Evolutionary conservation across 2,888 invertebrate species (phyloP).

Genomic region (Mesochorus sp.): DNA sequence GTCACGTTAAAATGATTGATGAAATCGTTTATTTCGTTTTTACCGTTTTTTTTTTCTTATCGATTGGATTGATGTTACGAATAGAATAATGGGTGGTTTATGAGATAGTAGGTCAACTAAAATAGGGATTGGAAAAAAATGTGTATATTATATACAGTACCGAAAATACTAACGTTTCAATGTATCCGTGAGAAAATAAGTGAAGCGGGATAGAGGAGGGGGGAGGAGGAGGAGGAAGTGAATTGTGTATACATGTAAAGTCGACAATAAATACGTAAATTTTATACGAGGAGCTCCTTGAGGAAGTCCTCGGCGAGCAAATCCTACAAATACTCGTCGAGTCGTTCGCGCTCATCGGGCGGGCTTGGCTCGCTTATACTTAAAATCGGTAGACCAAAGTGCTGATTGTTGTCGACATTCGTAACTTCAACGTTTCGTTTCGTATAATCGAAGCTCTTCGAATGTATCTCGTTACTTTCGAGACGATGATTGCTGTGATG

Average conservation of each 20-base stretch:
- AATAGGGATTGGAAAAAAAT: no score
- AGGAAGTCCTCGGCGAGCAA: slow-evolving; percentile 80
- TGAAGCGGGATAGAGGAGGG: not conserved
- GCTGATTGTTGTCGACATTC: slow-evolving; percentile 83
- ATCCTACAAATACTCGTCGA: slow-evolving; percentile 86
- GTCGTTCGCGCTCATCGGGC: slow-evolving; percentile 86
- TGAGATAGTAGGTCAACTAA: no score
- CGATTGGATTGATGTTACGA: no score
- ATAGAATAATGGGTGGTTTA: no score
- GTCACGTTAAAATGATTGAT: no score
- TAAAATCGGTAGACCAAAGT: slow-evolving; percentile 89
- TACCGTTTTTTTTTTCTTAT: no score
- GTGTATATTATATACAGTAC: no score
- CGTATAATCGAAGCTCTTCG: slow-evolving; percentile 83
- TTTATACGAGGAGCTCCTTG: slow-evolving; percentile 79
- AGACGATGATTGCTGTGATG: slow-evolving; percentile 83
- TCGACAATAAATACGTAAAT: not conserved
- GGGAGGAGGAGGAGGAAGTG: not conserved
- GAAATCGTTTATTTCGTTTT: no score
- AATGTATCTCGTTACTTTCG: slow-evolving; percentile 83
- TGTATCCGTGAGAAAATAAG: no score
- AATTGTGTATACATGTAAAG: no score
- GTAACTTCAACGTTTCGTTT: slow-evolving; percentile 69
- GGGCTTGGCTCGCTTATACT: slow-evolving; percentile 92
- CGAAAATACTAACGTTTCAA: no score